Evolutionary conservation across 2,888 invertebrate genomes (phyloP).

Genomic region (Serripes groenlandicus): DNA sequence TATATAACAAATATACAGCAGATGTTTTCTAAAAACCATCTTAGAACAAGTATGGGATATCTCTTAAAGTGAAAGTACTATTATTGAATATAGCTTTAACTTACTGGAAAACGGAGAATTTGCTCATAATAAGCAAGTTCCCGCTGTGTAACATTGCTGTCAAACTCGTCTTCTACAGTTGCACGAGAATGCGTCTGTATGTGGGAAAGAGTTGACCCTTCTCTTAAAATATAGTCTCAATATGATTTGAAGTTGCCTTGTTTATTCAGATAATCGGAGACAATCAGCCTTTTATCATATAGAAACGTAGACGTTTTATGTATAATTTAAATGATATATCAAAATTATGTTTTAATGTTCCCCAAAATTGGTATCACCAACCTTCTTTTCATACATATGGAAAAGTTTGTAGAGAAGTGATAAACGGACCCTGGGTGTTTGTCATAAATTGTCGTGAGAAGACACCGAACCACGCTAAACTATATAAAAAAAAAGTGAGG

Average conservation of each 20-base stretch:
- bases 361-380: background rate
- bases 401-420: too few species aligned
- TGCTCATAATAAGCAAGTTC: background rate
- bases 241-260: background rate
- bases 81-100: background rate
- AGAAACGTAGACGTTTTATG: background rate
- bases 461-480: background rate
- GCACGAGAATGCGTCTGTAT: background rate
- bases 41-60: background rate
- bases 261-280: background rate
- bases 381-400: too few species aligned
- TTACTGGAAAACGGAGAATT: background rate
- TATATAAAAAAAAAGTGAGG: conserved; percentile 9
- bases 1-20: background rate
- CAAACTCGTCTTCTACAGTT: background rate
- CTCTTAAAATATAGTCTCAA: too few species aligned
- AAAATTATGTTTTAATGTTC: background rate
- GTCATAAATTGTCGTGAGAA: conserved; percentile 56
- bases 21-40: background rate
- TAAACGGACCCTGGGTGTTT: background rate
- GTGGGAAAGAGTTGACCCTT: background rate
- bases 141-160: background rate
- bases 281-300: background rate
- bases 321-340: background rate
- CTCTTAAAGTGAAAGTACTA: background rate